Conservation (phyloP, 2,113 vertebrate species). For the Anser brachyrhynchus region DNA sequence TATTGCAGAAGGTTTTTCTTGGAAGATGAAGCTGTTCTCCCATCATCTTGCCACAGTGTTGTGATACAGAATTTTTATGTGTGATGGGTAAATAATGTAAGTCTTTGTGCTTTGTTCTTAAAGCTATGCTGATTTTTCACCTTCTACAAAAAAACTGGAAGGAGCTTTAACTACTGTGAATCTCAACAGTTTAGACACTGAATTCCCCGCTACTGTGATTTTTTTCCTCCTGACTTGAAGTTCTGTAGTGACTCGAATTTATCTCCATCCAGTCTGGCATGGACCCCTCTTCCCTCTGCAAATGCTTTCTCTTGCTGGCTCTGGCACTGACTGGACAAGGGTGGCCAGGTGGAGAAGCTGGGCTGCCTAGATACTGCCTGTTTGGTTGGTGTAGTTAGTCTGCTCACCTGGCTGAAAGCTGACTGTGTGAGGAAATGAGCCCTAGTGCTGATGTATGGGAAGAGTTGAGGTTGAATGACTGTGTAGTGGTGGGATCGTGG, state of each 20-base stretch:
- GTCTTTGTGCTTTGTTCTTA: background rate
- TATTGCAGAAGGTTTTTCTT: background rate
- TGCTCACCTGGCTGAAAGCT: background rate
- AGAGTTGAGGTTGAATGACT: background rate
- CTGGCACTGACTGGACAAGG: background rate
- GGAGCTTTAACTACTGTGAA: background rate
- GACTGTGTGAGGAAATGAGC: background rate
- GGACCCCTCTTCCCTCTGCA: background rate
- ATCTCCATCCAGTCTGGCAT: background rate
- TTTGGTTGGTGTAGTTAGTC: background rate
- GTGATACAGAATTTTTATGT: background rate
- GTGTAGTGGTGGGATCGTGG: background rate
- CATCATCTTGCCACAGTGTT: background rate
- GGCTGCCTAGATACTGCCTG: background rate
- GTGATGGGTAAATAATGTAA: background rate
- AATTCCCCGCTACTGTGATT: rapidly evolving
- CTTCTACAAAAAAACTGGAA: background rate
- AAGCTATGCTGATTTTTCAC: background rate
- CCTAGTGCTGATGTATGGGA: background rate
- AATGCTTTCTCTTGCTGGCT: background rate
- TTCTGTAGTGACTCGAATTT: background rate
- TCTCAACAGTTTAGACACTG: background rate
- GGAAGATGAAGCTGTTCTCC: background rate
- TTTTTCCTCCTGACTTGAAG: background rate
- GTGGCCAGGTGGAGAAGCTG: background rate